These are phyloP conservation scores for Marmota monax DNA, from an alignment of 2,113 vertebrate genomes.

Conservation along the genomic window DNA sequence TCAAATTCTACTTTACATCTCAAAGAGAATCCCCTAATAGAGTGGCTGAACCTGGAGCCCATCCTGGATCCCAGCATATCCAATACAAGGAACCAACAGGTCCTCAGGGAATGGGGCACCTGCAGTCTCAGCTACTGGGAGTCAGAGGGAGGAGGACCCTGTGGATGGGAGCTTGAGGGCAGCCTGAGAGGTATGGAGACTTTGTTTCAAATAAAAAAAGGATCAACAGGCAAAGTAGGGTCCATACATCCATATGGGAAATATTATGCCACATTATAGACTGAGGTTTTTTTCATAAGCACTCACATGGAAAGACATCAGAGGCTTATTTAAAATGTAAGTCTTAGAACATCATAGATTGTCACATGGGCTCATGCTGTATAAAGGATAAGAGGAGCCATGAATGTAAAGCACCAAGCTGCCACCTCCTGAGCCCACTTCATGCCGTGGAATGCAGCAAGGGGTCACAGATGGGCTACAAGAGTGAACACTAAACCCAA, in stretches of 20 bases:
- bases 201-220: background rate
- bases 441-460: accelerated
- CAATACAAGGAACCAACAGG: background rate
- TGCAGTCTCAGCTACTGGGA: background rate
- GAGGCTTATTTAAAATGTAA: background rate
- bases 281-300: background rate
- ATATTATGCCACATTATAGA: accelerated
- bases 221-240: background rate
- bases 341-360: background rate
- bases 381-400: background rate
- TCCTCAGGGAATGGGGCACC: background rate
- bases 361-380: accelerated
- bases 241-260: accelerated
- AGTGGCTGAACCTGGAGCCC: background rate
- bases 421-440: background rate
- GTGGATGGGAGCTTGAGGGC: background rate
- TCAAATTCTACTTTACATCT: background rate
- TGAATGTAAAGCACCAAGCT: background rate
- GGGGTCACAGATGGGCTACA: background rate
- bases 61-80: accelerated
- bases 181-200: background rate
- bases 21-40: background rate
- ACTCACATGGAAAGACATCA: background rate
- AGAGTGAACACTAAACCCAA: accelerated
- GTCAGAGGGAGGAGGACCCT: background rate